These are phyloP conservation scores for Nerophis lumbriciformis DNA, from an alignment of 2,113 vertebrate species.

Conservation along the genomic window DNA sequence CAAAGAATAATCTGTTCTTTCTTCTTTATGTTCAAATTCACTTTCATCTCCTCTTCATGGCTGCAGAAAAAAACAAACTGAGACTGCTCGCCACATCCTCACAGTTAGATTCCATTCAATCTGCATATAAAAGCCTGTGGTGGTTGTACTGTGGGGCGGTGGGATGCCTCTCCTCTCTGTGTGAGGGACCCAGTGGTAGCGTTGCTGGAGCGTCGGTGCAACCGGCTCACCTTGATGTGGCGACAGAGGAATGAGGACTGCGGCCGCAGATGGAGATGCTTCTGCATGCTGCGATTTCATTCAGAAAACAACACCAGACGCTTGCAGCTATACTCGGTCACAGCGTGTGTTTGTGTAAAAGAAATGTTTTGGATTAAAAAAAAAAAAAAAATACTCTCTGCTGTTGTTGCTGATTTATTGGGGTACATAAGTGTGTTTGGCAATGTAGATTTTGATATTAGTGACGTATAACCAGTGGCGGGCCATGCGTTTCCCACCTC, in stretches of 20 bases:
- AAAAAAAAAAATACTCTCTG: neutral
- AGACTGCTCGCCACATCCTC: conserved; percentile 50
- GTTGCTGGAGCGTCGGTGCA: conserved; percentile 43
- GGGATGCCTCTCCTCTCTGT: conserved; percentile 21
- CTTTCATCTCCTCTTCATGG: conserved; percentile 22
- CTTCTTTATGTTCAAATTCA: conserved; percentile 23
- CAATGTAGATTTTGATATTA: no score
- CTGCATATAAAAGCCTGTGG: conserved; percentile 47
- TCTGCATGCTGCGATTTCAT: conserved; percentile 44
- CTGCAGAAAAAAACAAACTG: conserved; percentile 45
- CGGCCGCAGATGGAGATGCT: conserved; percentile 46
- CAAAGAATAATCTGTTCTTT: conserved; percentile 34
- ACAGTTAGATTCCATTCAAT: conserved; percentile 49
- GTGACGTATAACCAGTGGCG: no score
- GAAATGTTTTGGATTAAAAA: neutral
- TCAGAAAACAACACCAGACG: conserved; percentile 52
- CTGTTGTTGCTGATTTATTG: neutral
- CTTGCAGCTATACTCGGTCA: conserved; percentile 42
- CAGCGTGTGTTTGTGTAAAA: conserved; percentile 15
- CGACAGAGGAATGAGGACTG: conserved; percentile 55
- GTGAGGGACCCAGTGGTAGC: conserved; percentile 49
- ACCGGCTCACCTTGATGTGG: conserved; percentile 68
- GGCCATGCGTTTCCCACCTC: no score
- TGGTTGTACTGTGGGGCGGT: conserved; percentile 25
- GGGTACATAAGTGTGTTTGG: no score